Evolutionary conservation across 2,797 vertebrate species (phyloP).

Genomic region (Takifugu ocellatus): DNA sequence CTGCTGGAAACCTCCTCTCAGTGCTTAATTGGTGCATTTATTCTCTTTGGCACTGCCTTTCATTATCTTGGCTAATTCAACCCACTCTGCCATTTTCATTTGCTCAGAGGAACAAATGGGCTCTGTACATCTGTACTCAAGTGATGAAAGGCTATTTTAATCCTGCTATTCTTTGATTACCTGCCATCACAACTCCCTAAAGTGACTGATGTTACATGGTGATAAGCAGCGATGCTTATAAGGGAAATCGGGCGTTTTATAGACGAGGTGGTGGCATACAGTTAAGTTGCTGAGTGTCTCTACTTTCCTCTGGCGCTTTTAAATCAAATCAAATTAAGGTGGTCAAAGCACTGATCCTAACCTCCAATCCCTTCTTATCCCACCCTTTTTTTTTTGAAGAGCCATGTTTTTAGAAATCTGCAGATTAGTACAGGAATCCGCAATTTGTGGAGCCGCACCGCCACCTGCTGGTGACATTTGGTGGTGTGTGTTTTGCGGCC

Average conservation of each 20-base stretch:
- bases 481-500: too few species aligned
- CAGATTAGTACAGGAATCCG: rapidly evolving
- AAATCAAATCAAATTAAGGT: constrained; percentile 1
- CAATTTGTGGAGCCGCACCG: constrained; percentile 13
- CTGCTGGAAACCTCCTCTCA: constrained; percentile 15
- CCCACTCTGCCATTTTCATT: constrained; percentile 13
- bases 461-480: constrained; percentile 48
- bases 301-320: not conserved
- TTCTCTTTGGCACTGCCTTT: constrained; percentile 21
- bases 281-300: not conserved
- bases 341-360: not conserved
- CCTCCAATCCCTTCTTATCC: not conserved
- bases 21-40: constrained; percentile 19
- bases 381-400: constrained; percentile 4
- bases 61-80: constrained; percentile 20
- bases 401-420: not conserved
- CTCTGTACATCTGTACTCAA: constrained; percentile 33
- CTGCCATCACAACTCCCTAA: constrained; percentile 38
- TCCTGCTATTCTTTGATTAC: constrained; percentile 55
- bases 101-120: constrained; percentile 7
- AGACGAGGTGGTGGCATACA: too few species aligned
- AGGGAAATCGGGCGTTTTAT: not conserved
- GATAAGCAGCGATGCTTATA: constrained; percentile 7
- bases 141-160: constrained; percentile 42
- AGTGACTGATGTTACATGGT: too few species aligned